Conservation (phyloP, 2,888 invertebrate genomes). For the Ceraclea dissimilis region DNA sequence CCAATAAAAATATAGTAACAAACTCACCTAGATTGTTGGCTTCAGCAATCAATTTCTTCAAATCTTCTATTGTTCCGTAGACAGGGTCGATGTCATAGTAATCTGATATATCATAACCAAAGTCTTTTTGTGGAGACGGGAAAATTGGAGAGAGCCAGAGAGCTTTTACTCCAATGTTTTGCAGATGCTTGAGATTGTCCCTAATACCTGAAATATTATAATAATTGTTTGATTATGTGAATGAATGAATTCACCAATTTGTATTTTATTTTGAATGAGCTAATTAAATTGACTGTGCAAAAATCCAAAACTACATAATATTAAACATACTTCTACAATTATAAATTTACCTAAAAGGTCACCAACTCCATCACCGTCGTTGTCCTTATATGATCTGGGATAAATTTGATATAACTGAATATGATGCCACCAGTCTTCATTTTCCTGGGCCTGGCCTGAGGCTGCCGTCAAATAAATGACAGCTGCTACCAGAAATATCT, state of each 20-base stretch:
- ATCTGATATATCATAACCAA: constrained; percentile 56
- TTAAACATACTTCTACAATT: background rate
- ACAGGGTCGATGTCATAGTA: constrained; percentile 46
- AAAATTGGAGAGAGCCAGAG: constrained; percentile 58
- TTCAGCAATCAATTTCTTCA: constrained; percentile 35
- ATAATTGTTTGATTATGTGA: background rate
- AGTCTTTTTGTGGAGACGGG: constrained; percentile 53
- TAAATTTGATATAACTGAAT: constrained; percentile 80
- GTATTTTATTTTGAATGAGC: background rate
- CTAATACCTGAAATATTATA: constrained; percentile 42
- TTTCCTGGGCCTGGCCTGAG: background rate
- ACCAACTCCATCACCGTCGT: constrained; percentile 75
- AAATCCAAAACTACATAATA: too few species aligned
- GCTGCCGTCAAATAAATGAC: background rate
- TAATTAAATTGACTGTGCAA: background rate
- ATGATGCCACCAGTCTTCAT: constrained; percentile 74
- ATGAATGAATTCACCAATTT: background rate
- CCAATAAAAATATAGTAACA: too few species aligned
- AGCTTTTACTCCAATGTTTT: constrained; percentile 43
- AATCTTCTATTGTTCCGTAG: constrained; percentile 51
- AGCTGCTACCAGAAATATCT: background rate
- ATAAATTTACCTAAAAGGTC: constrained; percentile 61
- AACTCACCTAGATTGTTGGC: constrained; percentile 31
- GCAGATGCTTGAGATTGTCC: constrained; percentile 44
- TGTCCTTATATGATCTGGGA: constrained; percentile 78